Base-by-base conservation (phyloP, 2,888 invertebrate genomes). In the Scaptomyza cyrtandrae region DNA sequence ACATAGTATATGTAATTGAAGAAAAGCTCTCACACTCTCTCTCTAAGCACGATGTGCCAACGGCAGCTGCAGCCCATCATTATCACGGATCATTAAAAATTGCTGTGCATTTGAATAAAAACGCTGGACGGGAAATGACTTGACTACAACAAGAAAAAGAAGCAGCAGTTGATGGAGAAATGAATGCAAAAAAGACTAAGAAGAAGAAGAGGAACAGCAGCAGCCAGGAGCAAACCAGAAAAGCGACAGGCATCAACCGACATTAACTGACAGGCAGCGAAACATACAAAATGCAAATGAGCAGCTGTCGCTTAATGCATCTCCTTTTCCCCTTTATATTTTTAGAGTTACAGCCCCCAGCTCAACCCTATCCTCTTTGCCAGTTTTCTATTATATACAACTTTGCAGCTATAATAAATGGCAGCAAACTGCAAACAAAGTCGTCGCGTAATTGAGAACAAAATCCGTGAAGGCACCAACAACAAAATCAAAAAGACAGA, bases 1-100 rank as follows among this genome's bases (percentile, higher is more conserved):
- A 37, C 6, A n/a, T n/a, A 37, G n/a, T n/a, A 37, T 37, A n/a
- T 37, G 7, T 37, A 37, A 37, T 39, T 39, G 14, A 39, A 9
- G 39, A 39, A 14, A 39, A 14, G 7, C n/a, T 37, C 39, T 39
- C 3, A 14, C 14, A n/a, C n/a, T 4, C 35, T 37, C 14, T 35
- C 27, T 53, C 56, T 48, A 62, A 73, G 55, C 65, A 53, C 13
- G 41, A 41, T 16, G 48, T 69, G 71, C 72, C 87, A 78, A 57
- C 61, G 75, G 77, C 82, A 73, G 75, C 57, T 55, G 55, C 73
- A 75, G 16, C 16, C 75, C 86, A 72, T 90, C 88, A 89, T 90
- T 90, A 88, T 90, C 77, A 90, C 78, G 86, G 90, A 90, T 88
- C 90, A 88, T 90, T 88, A 90, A 88, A 87, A 87, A 76, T 76